Evolutionary conservation across 53 echinoderm and acorn worm genomes (phyloP).

Genomic region (Patiria pectinifera): DNA sequence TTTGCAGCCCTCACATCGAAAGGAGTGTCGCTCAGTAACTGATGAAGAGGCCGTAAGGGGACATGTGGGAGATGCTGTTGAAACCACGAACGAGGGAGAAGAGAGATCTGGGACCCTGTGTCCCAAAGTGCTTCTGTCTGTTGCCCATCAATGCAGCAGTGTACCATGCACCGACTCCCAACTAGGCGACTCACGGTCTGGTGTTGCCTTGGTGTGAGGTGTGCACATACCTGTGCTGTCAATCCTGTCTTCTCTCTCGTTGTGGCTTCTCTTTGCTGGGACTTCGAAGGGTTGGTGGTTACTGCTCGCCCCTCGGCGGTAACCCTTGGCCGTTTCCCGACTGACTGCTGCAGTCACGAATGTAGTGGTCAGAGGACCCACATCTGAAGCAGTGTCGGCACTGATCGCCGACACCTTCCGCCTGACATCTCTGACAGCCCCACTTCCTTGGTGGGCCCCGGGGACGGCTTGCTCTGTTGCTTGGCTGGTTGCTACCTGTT

Average conservation of each 20-base stretch:
- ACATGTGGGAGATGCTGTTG: slow-evolving; percentile 20
- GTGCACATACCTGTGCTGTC: slow-evolving; percentile 30
- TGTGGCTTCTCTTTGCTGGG: slow-evolving; percentile 10
- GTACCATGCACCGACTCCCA: slow-evolving; percentile 65
- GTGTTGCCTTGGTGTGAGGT: slow-evolving; percentile 42
- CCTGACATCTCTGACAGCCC: slow-evolving; percentile 43
- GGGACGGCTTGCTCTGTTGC: not conserved
- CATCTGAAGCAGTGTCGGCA: slow-evolving; percentile 68
- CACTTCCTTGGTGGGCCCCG: slow-evolving; percentile 8
- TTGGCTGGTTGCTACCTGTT: not conserved
- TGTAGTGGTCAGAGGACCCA: not conserved
- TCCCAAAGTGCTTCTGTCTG: slow-evolving; percentile 68
- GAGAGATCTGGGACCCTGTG: slow-evolving; percentile 70
- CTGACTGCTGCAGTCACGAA: not conserved
- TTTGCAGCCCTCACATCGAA: no score
- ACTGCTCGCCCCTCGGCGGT: slow-evolving; percentile 48
- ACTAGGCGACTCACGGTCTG: slow-evolving; percentile 39
- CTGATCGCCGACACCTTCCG: not conserved
- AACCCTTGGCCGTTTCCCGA: slow-evolving; percentile 23
- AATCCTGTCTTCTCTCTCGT: not conserved
- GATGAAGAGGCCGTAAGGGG: slow-evolving; percentile 43
- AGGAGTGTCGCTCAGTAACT: slow-evolving; percentile 29
- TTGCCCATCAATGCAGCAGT: slow-evolving; percentile 49
- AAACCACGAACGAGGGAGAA: slow-evolving; percentile 66
- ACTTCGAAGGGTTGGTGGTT: not conserved